A percentile compares a stretch with the other conserved stretches of the same genome.
Evolutionary conservation across 2,888 invertebrate genomes (phyloP).

Genomic region (Icerya purchasi): DNA sequence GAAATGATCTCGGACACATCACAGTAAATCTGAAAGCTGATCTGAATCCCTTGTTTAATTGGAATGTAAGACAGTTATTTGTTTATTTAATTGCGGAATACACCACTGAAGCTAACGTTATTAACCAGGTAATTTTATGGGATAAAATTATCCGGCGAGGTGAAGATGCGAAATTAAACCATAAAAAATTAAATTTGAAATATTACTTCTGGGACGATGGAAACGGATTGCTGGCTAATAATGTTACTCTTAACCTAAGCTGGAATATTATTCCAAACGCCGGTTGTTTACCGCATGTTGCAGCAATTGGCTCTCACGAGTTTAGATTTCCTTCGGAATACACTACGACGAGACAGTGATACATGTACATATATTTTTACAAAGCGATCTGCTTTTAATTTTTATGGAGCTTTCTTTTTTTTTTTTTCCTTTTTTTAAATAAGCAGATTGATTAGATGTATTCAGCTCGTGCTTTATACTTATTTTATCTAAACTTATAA

Average conservation of each 20-base stretch:
- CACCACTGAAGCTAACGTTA: constrained; percentile 59
- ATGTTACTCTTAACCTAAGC: constrained; percentile 80
- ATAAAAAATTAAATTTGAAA: constrained; percentile 86
- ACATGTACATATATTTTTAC: too few species aligned
- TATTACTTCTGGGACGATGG: constrained; percentile 99
- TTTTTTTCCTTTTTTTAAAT: too few species aligned
- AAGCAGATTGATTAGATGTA: too few species aligned
- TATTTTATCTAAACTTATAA: too few species aligned
- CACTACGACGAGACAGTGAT: constrained; percentile 26
- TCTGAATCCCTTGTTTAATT: constrained; percentile 80
- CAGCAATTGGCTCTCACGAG: constrained; percentile 57
- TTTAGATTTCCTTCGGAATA: constrained; percentile 83
- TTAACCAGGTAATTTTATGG: constrained; percentile 92
- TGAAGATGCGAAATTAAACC: constrained; percentile 78
- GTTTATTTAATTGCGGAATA: constrained; percentile 94
- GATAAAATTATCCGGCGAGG: constrained; percentile 91
- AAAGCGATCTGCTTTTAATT: too few species aligned
- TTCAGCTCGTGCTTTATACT: too few species aligned
- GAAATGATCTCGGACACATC: constrained; percentile 84
- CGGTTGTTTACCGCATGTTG: constrained; percentile 73
- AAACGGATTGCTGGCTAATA: constrained; percentile 83
- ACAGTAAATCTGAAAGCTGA: constrained; percentile 87
- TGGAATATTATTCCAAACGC: constrained; percentile 99
- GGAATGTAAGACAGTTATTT: constrained; percentile 98
- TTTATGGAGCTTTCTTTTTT: too few species aligned